Percentiles rank a stretch among this genome's conserved stretches.
Conservation (phyloP, 2,888 invertebrate genomes). For the Mesochorus sp. region DNA sequence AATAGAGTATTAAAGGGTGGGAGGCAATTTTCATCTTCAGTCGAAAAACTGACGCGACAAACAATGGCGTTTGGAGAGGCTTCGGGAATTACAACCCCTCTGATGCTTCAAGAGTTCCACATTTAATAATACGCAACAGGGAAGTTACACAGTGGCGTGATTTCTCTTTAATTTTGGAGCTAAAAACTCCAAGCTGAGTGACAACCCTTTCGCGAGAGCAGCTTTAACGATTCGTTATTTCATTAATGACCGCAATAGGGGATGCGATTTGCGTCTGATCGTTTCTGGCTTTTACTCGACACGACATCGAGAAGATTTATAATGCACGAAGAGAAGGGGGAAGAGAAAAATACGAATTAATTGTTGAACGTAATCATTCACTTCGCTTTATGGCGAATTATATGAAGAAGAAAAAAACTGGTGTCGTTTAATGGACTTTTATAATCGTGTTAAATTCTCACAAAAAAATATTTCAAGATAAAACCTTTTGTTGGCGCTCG, state of each 20-base stretch:
- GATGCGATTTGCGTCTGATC: slow-evolving; percentile 39
- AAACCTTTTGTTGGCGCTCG: too few species aligned
- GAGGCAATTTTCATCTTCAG: too few species aligned
- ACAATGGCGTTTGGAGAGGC: slow-evolving; percentile 53
- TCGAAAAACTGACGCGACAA: slow-evolving; percentile 54
- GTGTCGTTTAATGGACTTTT: background rate
- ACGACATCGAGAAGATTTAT: background rate
- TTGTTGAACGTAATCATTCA: slow-evolving; percentile 27
- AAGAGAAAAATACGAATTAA: slow-evolving; percentile 43
- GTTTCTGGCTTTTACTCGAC: slow-evolving; percentile 40
- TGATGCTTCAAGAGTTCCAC: slow-evolving; percentile 28
- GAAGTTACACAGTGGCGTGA: background rate
- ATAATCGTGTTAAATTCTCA: background rate
- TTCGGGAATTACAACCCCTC: slow-evolving; percentile 49
- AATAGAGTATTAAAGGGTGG: too few species aligned
- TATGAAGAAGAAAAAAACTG: background rate
- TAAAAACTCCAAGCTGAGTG: slow-evolving; percentile 65
- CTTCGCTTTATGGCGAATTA: slow-evolving; percentile 29
- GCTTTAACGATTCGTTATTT: slow-evolving; percentile 36
- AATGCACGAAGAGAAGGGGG: slow-evolving; percentile 14
- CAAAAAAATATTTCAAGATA: background rate
- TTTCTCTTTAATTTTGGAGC: slow-evolving; percentile 70
- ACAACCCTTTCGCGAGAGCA: background rate
- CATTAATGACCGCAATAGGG: slow-evolving; percentile 29
- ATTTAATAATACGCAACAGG: slow-evolving; percentile 33